Percentiles rank a stretch among this genome's conserved stretches.
These are phyloP conservation scores for Cynaeus angustus DNA, from an alignment of 2,888 invertebrate species.

Conservation along the genomic window DNA sequence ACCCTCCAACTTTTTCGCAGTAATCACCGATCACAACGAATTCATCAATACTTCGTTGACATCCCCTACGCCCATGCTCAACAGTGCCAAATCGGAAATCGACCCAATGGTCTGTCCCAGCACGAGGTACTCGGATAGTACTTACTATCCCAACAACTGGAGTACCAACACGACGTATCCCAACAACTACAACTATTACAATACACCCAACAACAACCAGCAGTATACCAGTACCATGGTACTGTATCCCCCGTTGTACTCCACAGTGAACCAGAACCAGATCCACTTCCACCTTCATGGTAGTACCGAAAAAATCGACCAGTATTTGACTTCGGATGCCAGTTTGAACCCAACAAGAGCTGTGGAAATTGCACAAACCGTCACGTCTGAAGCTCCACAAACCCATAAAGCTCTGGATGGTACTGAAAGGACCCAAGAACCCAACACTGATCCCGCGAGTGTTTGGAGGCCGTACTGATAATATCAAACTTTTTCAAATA, in stretches of 20 bases:
- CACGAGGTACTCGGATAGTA: constrained; percentile 69
- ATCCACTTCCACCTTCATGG: constrained; percentile 88
- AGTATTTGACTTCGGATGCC: constrained; percentile 72
- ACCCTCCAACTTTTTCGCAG: constrained; percentile 56
- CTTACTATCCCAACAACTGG: constrained; percentile 78
- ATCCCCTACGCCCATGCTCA: constrained; percentile 66
- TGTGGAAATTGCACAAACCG: constrained; percentile 70
- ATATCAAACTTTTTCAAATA: constrained; percentile 23
- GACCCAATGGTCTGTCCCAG: constrained; percentile 64
- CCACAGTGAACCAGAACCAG: constrained; percentile 90
- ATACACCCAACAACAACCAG: constrained; percentile 76
- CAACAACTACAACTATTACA: constrained; percentile 77
- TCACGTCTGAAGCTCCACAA: constrained; percentile 74
- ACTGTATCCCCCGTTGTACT: constrained; percentile 85
- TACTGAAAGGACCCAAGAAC: constrained; percentile 64
- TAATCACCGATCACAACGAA: constrained; percentile 68
- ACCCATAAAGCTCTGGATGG: constrained; percentile 64
- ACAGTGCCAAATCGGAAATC: constrained; percentile 65
- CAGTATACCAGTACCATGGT: constrained; percentile 82
- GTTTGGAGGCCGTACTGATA: constrained; percentile 86
- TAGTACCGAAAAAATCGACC: constrained; percentile 77
- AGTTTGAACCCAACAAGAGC: constrained; percentile 76
- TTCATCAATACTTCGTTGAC: constrained; percentile 67
- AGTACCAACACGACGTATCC: constrained; percentile 69
- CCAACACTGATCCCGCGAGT: constrained; percentile 69